Conservation (phyloP, 2,113 vertebrate genomes). For the Sinocyclocheilus anshuiensis region DNA sequence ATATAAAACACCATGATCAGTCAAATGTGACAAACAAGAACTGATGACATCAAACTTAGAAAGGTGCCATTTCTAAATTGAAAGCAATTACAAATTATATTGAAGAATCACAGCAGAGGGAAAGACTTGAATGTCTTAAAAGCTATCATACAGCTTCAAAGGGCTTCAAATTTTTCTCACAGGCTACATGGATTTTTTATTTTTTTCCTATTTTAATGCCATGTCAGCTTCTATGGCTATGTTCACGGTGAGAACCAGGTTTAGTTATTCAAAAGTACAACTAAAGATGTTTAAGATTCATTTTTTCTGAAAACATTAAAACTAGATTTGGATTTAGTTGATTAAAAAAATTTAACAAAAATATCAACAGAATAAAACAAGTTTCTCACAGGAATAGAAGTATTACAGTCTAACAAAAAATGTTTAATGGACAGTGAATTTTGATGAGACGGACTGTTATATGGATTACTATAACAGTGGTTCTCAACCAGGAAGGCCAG, state of each 20-base stretch:
- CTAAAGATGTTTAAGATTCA: too few relatives aligned
- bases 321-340: neutral
- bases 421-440: neutral
- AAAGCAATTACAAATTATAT: neutral
- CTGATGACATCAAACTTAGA: neutral
- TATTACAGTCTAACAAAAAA: too few relatives aligned
- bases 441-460: too few relatives aligned
- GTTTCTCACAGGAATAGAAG: neutral
- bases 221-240: neutral
- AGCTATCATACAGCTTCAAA: too few relatives aligned
- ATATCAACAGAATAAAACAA: too few relatives aligned
- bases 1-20: neutral
- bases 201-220: neutral
- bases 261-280: neutral
- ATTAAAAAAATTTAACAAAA: too few relatives aligned
- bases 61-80: neutral
- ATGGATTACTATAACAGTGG: neutral
- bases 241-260: neutral
- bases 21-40: neutral
- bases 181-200: too few relatives aligned
- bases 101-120: neutral
- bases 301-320: neutral
- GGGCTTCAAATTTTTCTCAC: too few relatives aligned
- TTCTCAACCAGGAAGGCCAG: neutral
- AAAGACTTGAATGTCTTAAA: too few relatives aligned